These are phyloP conservation scores for Podarcis muralis DNA, from an alignment of 2,113 vertebrate genomes.

Conservation along the genomic window DNA sequence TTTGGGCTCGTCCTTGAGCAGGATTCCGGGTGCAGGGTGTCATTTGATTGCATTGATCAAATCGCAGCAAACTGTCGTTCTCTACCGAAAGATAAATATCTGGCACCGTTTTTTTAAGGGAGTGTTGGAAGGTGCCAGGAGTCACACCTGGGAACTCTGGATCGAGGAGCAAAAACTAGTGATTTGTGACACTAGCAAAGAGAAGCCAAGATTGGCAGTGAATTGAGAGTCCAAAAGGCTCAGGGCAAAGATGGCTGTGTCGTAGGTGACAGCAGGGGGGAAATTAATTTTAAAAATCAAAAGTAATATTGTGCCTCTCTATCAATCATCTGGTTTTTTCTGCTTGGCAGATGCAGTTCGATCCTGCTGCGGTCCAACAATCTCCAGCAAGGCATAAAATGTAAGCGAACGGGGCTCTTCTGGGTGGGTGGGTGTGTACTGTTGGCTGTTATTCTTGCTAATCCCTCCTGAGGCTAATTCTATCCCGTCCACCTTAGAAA, in stretches of 20 bases:
- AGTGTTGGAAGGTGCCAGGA: not conserved
- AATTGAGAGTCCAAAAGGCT: not conserved
- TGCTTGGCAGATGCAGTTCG: constrained; percentile 7
- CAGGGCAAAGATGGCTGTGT: not conserved
- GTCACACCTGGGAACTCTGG: not conserved
- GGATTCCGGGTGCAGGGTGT: not conserved
- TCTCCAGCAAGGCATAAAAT: not conserved
- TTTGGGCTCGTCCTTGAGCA: too few species aligned
- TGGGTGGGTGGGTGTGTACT: not conserved
- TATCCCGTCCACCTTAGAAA: not conserved
- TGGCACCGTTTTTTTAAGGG: not conserved
- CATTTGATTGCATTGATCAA: not conserved
- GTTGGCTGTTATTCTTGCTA: not conserved
- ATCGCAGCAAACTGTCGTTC: not conserved
- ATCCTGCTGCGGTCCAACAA: not conserved
- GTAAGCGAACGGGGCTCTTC: not conserved
- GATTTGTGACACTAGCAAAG: not conserved
- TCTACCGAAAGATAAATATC: not conserved
- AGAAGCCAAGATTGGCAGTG: not conserved
- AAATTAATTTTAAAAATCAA: not conserved
- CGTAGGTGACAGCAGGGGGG: too few species aligned
- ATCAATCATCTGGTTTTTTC: not conserved
- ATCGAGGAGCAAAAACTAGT: not conserved
- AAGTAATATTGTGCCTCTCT: too few species aligned
- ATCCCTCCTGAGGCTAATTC: constrained; percentile 12